Base-by-base conservation (phyloP, 2,888 invertebrate species). In the Cosmorhoe ocellata region DNA sequence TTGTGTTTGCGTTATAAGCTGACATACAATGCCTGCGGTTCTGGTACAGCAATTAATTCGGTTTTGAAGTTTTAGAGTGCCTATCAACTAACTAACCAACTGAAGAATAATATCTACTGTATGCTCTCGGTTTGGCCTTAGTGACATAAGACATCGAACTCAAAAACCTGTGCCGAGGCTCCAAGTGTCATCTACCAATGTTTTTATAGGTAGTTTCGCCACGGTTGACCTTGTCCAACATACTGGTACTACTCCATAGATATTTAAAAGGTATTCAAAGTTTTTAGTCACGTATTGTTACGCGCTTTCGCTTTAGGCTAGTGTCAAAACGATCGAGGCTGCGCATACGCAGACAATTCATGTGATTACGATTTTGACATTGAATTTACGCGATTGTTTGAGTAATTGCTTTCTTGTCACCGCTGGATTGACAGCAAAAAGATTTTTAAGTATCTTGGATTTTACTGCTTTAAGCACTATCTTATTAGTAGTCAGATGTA, bases 151-250 rank as follows among this genome's bases (percentile, higher is more conserved):
- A 30, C 52, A 47, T 43, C 47, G 52, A 67, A 53, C 61, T 45
- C 37, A 51, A 45, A 58, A 48, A 50, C 48, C 27, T 45, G 48
- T 58, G 42, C 46, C 52, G 54, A 46, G 42, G 46, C 30, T 2
- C 36, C 33, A 42, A 60, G 69, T 58, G 64, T 44, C n/a, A 71
- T 77, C 71, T 62, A 73, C 59, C 48, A 43, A 50, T 44, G 45
- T 64, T 66, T 68, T 60, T 56, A 52, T 56, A 41, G 9, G 28
- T 56, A 54, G 61, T 78, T 76, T 74, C 72, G 59, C 61, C 66
- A 72, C 66, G 42, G 42, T 32, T 67, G 71, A 79, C 83, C 83
- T 83, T 82, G 81, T 71, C 69, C 75, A 71, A 76, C 62, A 66
- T 72, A 71, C 61, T 49, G 30, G 28, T 22, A 28, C 11, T 10